Percentiles rank a stretch among this genome's conserved stretches.
Conservation (phyloP, 2,113 vertebrate species). For the Phylloscopus trochiloides region DNA sequence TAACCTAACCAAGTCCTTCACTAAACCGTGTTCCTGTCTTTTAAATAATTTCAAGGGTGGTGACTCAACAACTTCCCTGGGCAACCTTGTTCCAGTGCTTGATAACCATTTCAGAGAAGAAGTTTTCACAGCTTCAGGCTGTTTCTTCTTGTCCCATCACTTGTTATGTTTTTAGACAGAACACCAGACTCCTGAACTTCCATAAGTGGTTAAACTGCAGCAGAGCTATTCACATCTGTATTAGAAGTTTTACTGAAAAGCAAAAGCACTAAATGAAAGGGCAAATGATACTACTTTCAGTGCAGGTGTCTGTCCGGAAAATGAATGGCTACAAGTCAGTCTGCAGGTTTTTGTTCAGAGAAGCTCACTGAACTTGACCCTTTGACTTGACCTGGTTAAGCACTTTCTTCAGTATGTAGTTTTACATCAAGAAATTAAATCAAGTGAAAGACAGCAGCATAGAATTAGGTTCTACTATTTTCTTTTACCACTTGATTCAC, state of each 20-base stretch:
- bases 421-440: not conserved
- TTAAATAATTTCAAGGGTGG: not conserved
- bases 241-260: not conserved
- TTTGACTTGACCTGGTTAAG: not conserved
- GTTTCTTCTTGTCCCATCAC: not conserved
- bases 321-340: not conserved
- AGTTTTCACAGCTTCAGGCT: not conserved
- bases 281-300: not conserved
- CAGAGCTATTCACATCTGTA: not conserved
- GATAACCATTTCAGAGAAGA: not conserved
- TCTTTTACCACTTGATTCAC: not conserved
- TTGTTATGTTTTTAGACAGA: not conserved
- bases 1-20: not conserved
- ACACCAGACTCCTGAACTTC: not conserved
- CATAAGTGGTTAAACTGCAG: not conserved
- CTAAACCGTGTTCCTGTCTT: not conserved
- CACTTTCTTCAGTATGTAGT: not conserved
- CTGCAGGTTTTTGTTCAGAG: not conserved
- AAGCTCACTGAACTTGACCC: not conserved
- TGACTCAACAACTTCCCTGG: not conserved
- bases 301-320: not conserved
- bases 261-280: not conserved
- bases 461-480: not conserved
- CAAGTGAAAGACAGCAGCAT: not conserved
- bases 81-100: not conserved